These are phyloP conservation scores for fruit fly (Drosophila melanogaster) DNA, from an alignment of 1,140 invertebrate species.

Conservation along the genomic window DNA sequence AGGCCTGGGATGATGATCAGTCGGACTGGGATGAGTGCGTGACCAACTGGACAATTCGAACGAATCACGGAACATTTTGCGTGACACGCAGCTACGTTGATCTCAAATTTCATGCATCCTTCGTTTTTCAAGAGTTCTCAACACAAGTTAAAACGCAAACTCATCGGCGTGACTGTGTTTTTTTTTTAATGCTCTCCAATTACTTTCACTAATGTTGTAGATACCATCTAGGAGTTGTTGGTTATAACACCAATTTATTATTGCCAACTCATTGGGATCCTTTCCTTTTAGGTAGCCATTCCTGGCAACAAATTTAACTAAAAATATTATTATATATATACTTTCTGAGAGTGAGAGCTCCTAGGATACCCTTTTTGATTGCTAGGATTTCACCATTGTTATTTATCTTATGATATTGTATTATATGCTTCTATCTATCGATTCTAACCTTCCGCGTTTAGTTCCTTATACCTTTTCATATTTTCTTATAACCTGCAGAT, in stretches of 20 bases:
- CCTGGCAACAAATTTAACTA: too few species aligned
- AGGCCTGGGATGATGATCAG: background rate
- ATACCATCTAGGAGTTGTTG: background rate
- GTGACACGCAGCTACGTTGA: slow-evolving; percentile 17
- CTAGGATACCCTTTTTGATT: too few species aligned
- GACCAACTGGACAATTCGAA: slow-evolving; percentile 8
- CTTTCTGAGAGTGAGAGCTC: too few species aligned
- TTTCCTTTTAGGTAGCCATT: background rate
- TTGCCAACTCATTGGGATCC: background rate
- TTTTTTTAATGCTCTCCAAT: slow-evolving; percentile 6
- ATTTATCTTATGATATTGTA: too few species aligned
- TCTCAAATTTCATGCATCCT: slow-evolving; percentile 24
- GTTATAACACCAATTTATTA: background rate
- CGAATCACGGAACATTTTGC: slow-evolving; percentile 23
- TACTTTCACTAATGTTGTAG: background rate
- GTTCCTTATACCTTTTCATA: too few species aligned
- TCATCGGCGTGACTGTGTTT: background rate
- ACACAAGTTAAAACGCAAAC: slow-evolving; percentile 4
- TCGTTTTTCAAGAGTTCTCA: slow-evolving; percentile 11
- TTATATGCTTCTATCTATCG: too few species aligned
- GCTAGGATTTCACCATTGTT: too few species aligned
- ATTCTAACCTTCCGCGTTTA: too few species aligned
- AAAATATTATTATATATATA: too few species aligned
- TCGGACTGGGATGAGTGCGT: slow-evolving; percentile 33
- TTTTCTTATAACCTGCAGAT: background rate